Evolutionary conservation across 2,888 invertebrate species (phyloP).

Genomic region (Corythucha ciliata): DNA sequence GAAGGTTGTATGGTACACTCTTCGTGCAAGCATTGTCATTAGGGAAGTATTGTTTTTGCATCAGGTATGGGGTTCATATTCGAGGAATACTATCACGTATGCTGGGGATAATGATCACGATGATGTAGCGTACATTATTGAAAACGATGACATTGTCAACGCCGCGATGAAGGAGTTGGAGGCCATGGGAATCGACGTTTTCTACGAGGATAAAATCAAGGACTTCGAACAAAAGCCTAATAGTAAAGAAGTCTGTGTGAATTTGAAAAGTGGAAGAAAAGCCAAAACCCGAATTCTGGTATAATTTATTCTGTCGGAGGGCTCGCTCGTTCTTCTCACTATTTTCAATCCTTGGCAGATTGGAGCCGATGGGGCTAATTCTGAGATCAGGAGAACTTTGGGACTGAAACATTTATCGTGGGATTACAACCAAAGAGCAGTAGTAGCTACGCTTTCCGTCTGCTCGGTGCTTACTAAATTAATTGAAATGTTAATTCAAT

Average conservation of each 20-base stretch:
- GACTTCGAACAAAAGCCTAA: constrained; percentile 38
- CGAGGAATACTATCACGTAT: constrained; percentile 81
- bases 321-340: neutral
- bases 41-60: neutral
- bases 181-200: constrained; percentile 50
- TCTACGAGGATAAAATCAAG: constrained; percentile 59
- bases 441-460: constrained; percentile 81
- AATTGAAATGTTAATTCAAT: too few species aligned
- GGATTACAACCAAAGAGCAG: constrained; percentile 80
- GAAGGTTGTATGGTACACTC: constrained; percentile 55
- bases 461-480: too few species aligned
- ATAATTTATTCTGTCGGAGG: constrained; percentile 3
- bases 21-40: neutral
- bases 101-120: constrained; percentile 61
- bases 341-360: constrained; percentile 44
- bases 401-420: constrained; percentile 68
- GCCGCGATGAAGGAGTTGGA: constrained; percentile 58
- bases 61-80: constrained; percentile 88
- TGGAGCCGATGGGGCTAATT: constrained; percentile 91
- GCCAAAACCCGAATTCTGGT: constrained; percentile 61
- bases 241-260: constrained; percentile 43
- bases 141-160: constrained; percentile 79
- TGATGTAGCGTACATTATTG: constrained; percentile 78
- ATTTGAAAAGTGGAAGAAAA: constrained; percentile 53
- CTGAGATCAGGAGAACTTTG: constrained; percentile 74